Percentiles rank a stretch among this genome's conserved stretches.
Conservation (phyloP, 2,113 vertebrate genomes). For the Micronisus gabar region DNA sequence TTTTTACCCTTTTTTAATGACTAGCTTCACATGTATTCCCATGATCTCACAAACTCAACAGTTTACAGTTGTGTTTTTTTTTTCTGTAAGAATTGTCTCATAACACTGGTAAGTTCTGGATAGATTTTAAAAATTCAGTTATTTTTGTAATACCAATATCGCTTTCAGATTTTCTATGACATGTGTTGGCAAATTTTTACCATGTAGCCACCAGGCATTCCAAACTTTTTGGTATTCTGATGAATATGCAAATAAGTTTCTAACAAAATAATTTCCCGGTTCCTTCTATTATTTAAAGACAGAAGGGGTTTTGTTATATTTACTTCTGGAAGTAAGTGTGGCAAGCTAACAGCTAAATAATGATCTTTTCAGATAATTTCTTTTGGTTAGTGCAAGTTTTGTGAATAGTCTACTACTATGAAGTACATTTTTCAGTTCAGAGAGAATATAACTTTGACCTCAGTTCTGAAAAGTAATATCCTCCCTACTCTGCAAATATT, state of each 20-base stretch:
- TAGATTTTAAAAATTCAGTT: background rate
- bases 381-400: background rate
- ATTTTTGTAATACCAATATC: background rate
- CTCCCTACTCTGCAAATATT: background rate
- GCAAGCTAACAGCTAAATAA: background rate
- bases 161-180: background rate
- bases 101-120: background rate
- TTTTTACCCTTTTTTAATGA: background rate
- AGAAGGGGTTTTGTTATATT: rapidly evolving
- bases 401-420: background rate
- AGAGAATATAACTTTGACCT: background rate
- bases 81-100: background rate
- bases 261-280: background rate
- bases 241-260: background rate
- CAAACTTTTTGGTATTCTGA: background rate
- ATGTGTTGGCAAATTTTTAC: background rate
- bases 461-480: background rate
- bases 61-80: background rate
- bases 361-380: background rate
- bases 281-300: background rate
- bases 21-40: background rate
- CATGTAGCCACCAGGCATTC: background rate
- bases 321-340: background rate
- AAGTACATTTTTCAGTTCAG: background rate
- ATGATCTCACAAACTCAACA: background rate